These are phyloP conservation scores for Chaitophorus viminalis DNA, from an alignment of 2,888 invertebrate genomes.

Conservation along the genomic window DNA sequence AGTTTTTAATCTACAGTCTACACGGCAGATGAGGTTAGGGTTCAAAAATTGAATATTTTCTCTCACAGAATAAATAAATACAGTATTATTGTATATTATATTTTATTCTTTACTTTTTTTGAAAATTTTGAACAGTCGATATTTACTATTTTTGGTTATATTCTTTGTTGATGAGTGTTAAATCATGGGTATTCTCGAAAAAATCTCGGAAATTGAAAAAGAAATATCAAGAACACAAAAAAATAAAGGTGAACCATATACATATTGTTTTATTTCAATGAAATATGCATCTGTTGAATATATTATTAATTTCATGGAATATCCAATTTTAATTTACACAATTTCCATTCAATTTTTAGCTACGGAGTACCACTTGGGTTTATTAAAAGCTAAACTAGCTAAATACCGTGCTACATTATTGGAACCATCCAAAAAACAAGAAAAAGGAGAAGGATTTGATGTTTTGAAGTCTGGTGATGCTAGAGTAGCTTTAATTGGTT, in stretches of 20 bases:
- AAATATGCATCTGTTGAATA: constrained; percentile 16
- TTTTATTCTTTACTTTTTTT: neutral
- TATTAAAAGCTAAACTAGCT: constrained; percentile 95
- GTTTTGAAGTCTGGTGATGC: constrained; percentile 99
- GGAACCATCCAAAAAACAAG: constrained; percentile 93
- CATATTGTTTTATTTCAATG: neutral
- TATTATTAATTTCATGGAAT: neutral
- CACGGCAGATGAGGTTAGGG: constrained; percentile 29
- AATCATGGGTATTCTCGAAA: constrained; percentile 96
- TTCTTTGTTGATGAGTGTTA: constrained; percentile 21
- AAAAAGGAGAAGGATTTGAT: constrained; percentile 98
- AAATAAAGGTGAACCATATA: constrained; percentile 88
- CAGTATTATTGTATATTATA: too few relatives aligned
- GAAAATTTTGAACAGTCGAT: neutral
- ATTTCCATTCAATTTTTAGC: constrained; percentile 73
- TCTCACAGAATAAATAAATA: too few relatives aligned
- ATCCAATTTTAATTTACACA: neutral
- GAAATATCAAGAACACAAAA: constrained; percentile 99
- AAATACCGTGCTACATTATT: constrained; percentile 93
- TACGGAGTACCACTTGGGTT: constrained; percentile 98
- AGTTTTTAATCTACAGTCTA: neutral
- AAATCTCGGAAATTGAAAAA: constrained; percentile 97
- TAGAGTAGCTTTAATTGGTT: constrained; percentile 95
- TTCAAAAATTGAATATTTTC: neutral
- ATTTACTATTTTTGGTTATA: neutral